phyloP scores from a whole-genome alignment of 2,888 invertebrate species.

The Sycophila texana region DNA sequence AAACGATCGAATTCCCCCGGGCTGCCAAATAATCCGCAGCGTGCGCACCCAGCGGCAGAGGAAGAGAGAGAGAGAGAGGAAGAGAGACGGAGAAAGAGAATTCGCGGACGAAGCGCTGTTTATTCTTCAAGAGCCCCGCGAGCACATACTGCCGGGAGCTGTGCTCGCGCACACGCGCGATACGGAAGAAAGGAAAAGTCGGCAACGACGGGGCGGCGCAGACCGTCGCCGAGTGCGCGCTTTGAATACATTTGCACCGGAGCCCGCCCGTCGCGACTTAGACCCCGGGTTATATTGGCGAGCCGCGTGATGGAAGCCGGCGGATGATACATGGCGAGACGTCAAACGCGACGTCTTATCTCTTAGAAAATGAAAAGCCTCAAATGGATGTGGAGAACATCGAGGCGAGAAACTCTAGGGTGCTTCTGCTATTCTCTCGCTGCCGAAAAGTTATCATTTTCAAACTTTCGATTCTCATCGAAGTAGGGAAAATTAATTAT shows the following conservation, averaged over 20 bases:
- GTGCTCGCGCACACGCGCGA: constrained; percentile 37
- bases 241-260: constrained; percentile 71
- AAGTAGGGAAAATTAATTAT: too few species aligned
- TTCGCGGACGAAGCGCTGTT: constrained; percentile 42
- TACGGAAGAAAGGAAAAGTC: constrained; percentile 51
- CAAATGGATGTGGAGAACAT: constrained; percentile 25
- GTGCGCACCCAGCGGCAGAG: constrained; percentile 14
- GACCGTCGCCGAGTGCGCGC: constrained; percentile 58
- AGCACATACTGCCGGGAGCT: constrained; percentile 24
- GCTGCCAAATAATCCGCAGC: constrained; percentile 58
- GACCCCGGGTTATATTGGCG: constrained; percentile 64
- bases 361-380: constrained; percentile 47
- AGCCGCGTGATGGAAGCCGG: constrained; percentile 69
- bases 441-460: too few species aligned
- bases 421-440: background rate
- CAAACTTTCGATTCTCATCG: too few species aligned
- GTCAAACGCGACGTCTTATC: constrained; percentile 69
- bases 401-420: constrained; percentile 12
- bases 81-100: too few species aligned
- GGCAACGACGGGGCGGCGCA: constrained; percentile 37
- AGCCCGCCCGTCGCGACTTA: constrained; percentile 40
- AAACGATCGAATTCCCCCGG: constrained; percentile 73
- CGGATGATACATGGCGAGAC: constrained; percentile 70
- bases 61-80: too few species aligned
- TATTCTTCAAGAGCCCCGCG: constrained; percentile 29